phyloP scores from a whole-genome alignment of 2,113 vertebrate species.

The Microtus oregoni region DNA sequence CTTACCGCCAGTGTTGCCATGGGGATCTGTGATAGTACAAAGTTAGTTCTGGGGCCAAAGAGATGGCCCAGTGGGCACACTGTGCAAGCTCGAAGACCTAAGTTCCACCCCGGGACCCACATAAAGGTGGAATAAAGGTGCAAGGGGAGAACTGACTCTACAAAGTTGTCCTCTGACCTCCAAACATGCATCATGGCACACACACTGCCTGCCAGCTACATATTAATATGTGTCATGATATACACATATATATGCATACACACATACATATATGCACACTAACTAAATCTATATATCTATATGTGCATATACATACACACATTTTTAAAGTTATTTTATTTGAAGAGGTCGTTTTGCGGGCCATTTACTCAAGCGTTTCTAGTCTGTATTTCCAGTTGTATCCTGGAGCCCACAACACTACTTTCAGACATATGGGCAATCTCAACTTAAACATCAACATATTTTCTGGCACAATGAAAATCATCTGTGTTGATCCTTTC shows the following conservation, averaged over 20 bases:
- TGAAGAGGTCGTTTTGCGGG: conserved; percentile 39
- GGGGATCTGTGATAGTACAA: neutral
- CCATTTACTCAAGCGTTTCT: conserved; percentile 38
- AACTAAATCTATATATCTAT: no score
- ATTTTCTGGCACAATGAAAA: conserved; percentile 28
- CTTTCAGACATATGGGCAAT: neutral
- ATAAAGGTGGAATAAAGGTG: neutral
- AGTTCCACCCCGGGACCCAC: neutral
- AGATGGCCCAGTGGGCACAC: neutral
- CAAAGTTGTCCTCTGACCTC: neutral
- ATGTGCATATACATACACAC: neutral
- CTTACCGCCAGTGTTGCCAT: neutral
- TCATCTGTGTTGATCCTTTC: neutral
- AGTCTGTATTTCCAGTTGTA: neutral
- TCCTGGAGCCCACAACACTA: neutral
- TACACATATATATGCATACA: no score
- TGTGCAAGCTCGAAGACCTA: neutral
- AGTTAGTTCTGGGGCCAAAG: neutral
- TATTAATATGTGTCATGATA: no score
- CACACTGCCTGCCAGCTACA: no score
- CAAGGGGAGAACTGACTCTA: neutral
- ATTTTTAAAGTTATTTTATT: neutral
- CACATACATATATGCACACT: neutral
- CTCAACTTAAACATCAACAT: neutral
- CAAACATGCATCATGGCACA: no score